A percentile compares a stretch with the other conserved stretches of the same genome.
Conservation (phyloP, 2,113 vertebrate genomes). For the Neomonachus schauinslandi region DNA sequence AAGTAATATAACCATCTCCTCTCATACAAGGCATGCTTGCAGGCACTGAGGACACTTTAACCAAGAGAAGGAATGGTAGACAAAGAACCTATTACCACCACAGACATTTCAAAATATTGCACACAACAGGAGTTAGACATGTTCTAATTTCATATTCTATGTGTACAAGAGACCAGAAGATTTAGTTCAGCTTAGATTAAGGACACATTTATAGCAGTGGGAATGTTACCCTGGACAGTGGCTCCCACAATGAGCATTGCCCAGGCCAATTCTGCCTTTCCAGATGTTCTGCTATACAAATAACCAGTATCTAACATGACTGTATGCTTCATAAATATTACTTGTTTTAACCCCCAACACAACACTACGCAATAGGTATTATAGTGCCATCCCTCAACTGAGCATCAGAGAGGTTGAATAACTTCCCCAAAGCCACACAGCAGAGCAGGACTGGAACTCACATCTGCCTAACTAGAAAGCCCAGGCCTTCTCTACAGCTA, state of each 20-base stretch:
- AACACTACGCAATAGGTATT: too few species aligned
- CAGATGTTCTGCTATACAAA: background rate
- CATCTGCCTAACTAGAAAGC: background rate
- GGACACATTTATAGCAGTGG: background rate
- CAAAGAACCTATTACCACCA: background rate
- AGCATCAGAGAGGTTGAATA: background rate
- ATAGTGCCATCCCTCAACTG: background rate
- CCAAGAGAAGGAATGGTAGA: background rate
- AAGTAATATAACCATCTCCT: background rate
- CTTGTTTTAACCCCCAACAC: background rate
- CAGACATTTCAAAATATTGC: background rate
- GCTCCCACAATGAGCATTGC: background rate
- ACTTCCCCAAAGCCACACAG: background rate
- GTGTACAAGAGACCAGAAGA: background rate
- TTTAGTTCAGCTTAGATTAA: background rate
- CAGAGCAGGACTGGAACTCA: background rate
- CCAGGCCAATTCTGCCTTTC: background rate
- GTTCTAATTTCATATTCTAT: background rate
- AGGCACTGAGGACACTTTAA: background rate
- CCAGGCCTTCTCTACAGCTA: background rate
- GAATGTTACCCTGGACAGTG: background rate
- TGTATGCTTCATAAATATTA: background rate
- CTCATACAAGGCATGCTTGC: background rate
- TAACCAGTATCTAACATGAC: background rate
- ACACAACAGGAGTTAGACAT: background rate